Evolutionary conservation across 1,140 invertebrate genomes (phyloP).

Genomic region (Drosophila micromelanica): DNA sequence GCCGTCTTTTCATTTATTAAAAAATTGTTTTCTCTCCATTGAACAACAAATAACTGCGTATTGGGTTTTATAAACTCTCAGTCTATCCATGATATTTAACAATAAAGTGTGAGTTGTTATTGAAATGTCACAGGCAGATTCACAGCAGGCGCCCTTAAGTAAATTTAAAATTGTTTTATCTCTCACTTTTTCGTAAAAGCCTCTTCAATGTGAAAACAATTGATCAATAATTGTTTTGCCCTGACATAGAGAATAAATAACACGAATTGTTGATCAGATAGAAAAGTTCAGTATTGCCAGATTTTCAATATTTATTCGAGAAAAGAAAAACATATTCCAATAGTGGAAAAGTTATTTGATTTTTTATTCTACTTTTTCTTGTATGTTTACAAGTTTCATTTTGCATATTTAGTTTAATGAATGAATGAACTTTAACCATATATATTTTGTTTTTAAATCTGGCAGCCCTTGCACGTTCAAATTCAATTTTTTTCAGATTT

Average conservation of each 20-base stretch:
- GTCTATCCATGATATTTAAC: conserved; percentile 29
- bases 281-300: not conserved
- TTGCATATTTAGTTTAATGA: no score
- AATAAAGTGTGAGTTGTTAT: conserved; percentile 32
- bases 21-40: conserved; percentile 13
- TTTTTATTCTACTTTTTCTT: no score
- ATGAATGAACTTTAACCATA: no score
- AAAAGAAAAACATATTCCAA: no score
- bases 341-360: no score
- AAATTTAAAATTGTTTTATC: conserved; percentile 15
- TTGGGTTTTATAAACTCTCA: conserved; percentile 3
- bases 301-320: not conserved
- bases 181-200: not conserved
- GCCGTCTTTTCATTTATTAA: conserved; percentile 29
- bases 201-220: conserved; percentile 9
- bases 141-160: conserved; percentile 13
- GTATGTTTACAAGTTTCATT: no score
- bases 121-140: conserved; percentile 34
- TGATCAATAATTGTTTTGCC: conserved; percentile 1
- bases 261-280: not conserved
- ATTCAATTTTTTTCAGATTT: not conserved
- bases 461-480: no score
- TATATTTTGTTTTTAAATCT: no score
- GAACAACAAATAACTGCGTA: conserved; percentile 9
- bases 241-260: conserved; percentile 1